These are phyloP conservation scores for Monochamus saltuarius DNA, from an alignment of 1,140 invertebrate species.

Conservation along the genomic window DNA sequence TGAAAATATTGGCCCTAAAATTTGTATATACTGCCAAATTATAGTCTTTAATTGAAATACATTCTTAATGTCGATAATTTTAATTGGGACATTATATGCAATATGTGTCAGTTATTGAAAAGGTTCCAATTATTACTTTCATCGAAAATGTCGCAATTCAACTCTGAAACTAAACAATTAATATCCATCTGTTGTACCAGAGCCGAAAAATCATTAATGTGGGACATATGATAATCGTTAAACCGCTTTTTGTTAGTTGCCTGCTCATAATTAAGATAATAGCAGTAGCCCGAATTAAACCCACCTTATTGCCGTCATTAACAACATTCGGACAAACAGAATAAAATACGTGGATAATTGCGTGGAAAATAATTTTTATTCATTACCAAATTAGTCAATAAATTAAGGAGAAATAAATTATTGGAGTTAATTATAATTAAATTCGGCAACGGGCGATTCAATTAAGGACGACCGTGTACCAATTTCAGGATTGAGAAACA, in stretches of 20 bases:
- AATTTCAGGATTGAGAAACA: background rate
- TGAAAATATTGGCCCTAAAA: too few species aligned
- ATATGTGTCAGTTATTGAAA: too few species aligned
- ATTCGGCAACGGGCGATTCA: background rate
- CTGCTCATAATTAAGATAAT: background rate
- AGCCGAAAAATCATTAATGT: too few species aligned
- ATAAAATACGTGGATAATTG: too few species aligned
- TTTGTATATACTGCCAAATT: too few species aligned
- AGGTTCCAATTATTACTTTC: too few species aligned
- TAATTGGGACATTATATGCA: too few species aligned
- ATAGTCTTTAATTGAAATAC: too few species aligned
- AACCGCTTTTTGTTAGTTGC: background rate
- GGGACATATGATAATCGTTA: background rate
- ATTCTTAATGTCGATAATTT: too few species aligned
- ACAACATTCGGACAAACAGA: background rate
- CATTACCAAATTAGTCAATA: background rate
- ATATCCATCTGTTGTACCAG: too few species aligned
- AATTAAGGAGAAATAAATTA: conserved; percentile 1
- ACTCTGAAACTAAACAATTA: too few species aligned
- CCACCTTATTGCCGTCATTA: background rate
- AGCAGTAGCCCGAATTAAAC: background rate
- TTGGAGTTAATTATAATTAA: conserved; percentile 3
- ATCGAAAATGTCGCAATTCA: too few species aligned
- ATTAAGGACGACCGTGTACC: background rate
- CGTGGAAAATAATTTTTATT: background rate